phyloP scores from a whole-genome alignment of 2,797 vertebrate species.

The Ctenosaura bakeri region DNA sequence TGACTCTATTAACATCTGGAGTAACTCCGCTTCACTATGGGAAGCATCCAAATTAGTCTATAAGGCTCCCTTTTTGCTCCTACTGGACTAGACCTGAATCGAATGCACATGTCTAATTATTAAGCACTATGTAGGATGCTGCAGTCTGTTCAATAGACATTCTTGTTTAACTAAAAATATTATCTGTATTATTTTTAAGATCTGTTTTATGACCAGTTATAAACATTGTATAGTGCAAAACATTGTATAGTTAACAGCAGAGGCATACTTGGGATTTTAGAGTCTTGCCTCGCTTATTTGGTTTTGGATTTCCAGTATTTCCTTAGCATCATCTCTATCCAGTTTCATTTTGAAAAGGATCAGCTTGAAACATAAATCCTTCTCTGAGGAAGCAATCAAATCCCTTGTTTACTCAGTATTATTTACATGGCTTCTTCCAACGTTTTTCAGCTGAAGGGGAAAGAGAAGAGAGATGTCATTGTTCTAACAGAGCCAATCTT shows the following conservation, averaged over 20 bases:
- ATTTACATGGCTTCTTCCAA: constrained; percentile 56
- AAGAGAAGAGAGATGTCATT: constrained; percentile 51
- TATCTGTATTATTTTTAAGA: background rate
- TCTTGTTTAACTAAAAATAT: background rate
- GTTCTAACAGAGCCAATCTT: constrained; percentile 48
- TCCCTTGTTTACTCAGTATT: constrained; percentile 51
- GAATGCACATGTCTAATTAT: no score
- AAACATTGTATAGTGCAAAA: background rate
- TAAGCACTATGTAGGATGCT: background rate
- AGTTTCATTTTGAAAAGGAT: constrained; percentile 10
- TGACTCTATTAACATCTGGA: no score
- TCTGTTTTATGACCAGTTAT: background rate
- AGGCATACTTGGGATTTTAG: background rate
- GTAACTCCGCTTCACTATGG: no score
- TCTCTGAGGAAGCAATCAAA: constrained; percentile 36
- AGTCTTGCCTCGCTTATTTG: background rate
- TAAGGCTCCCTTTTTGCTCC: no score
- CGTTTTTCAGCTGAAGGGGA: constrained; percentile 46
- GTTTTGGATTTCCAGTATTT: constrained; percentile 12
- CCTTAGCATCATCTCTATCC: background rate
- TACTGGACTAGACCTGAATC: background rate
- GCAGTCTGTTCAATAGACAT: background rate
- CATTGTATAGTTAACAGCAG: background rate
- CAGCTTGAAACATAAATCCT: constrained; percentile 27
- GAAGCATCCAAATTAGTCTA: no score